Evolutionary conservation across 2,113 vertebrate genomes (phyloP).

Genomic region (Gnathonemus longibarbis): DNA sequence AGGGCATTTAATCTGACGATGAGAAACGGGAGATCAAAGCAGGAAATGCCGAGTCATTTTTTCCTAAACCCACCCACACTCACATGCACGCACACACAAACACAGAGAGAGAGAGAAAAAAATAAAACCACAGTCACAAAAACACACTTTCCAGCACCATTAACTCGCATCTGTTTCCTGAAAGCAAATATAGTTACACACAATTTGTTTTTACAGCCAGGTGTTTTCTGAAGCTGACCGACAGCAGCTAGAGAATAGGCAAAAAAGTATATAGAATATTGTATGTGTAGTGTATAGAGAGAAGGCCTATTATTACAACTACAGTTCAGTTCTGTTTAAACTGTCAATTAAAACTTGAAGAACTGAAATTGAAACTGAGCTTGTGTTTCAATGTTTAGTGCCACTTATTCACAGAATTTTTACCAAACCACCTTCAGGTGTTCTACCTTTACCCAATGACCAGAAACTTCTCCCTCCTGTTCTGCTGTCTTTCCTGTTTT

Average conservation of each 20-base stretch:
- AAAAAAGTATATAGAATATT: neutral
- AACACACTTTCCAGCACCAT: constrained; percentile 66
- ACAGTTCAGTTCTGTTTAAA: constrained; percentile 18
- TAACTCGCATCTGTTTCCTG: constrained; percentile 74
- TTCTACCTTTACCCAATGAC: constrained; percentile 27
- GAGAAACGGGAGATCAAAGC: constrained; percentile 49
- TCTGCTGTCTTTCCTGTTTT: constrained; percentile 1
- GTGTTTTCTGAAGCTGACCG: constrained; percentile 47
- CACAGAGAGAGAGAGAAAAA: constrained; percentile 17
- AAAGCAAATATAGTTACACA: constrained; percentile 64
- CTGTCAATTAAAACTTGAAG: neutral
- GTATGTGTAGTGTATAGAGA: neutral
- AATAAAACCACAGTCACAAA: constrained; percentile 61
- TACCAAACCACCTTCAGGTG: neutral
- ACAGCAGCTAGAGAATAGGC: constrained; percentile 3
- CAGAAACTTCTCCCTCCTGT: neutral
- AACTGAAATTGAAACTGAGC: neutral
- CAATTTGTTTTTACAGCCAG: constrained; percentile 54
- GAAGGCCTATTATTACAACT: neutral
- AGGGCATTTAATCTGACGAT: constrained; percentile 45
- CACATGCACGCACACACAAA: constrained; percentile 29
- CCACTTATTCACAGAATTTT: neutral
- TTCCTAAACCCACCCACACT: constrained; percentile 66
- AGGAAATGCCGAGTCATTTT: constrained; percentile 67
- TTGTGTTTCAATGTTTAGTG: neutral